A percentile compares a stretch with the other conserved stretches of the same genome.
Evolutionary conservation across 2,888 invertebrate genomes (phyloP).

Genomic region (Thymelicus sylvestris): DNA sequence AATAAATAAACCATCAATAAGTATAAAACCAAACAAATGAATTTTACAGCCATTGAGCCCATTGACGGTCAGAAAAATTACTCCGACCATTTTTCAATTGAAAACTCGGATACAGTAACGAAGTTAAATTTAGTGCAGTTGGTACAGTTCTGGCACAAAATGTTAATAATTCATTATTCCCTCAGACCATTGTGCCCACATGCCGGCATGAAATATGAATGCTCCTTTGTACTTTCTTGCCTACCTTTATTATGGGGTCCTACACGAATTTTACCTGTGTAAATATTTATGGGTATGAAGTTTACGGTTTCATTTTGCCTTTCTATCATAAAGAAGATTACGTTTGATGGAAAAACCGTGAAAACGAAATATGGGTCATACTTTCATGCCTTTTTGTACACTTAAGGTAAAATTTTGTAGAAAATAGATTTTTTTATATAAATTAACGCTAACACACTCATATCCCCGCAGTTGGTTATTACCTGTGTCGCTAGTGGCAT

Average conservation of each 20-base stretch:
- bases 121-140: not conserved
- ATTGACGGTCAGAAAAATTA: not conserved
- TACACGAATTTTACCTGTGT: not conserved
- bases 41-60: not conserved
- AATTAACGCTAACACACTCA: no score
- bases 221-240: not conserved
- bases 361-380: no score
- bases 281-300: not conserved
- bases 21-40: not conserved
- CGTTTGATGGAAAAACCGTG: no score
- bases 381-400: no score
- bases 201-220: not conserved
- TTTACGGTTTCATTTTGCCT: slow-evolving; percentile 1
- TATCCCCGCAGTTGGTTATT: no score
- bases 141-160: not conserved
- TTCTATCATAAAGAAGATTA: not conserved
- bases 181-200: not conserved
- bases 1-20: no score
- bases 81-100: not conserved
- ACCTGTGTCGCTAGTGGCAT: no score
- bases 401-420: no score
- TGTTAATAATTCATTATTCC: not conserved
- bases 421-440: no score
- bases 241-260: not conserved
- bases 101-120: not conserved